Evolutionary conservation across 2,797 vertebrate genomes (phyloP), one percentile per base, ranked within the genome.

Genomic region (Hoplostethus mediterraneus): DNA sequence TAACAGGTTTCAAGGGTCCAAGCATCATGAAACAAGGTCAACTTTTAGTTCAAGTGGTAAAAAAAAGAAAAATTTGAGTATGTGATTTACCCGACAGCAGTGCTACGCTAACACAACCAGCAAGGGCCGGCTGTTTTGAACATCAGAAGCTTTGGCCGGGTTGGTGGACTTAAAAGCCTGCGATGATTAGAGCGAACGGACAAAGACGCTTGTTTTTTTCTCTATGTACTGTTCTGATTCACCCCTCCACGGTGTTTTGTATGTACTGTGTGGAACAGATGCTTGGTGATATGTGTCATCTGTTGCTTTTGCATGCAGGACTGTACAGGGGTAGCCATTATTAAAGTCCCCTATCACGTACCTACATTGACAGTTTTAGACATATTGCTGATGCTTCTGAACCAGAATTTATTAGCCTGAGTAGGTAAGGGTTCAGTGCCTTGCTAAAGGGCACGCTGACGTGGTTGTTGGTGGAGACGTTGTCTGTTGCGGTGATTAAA

Each of bases 291-390:
- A 73, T 1, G 68, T 83, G 61, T 57, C 52, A 42, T 49, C 63
- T 56, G 85, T 87, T 75, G 80, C 77, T 83, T 77, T 73, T 89
- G 83, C 84, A 89, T 89, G 82, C 61, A 31, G 75, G 80, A 66
- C 66, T 55, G 63, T 74, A 48, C 67, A 49, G 73, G 69, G 54
- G 59, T 56, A 31, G 52, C 25, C 2, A 6, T 63, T 57, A 31
- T 62, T 48, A 56, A 77, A n/a, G 12, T 54, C 49, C 45, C 47
- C 3, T 6, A 14, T 45, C n/a, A 12, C 16, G 10, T 17, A 33
- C 2, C 13, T 47, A 47, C 14, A 16, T 47, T 6, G 14, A 14
- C 12, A 13, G 21, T 47, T 13, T 44, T 44, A 44, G 42, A 9
- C 3, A 3, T 13, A 10, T 44, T 13, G 7, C 9, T 16, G 44